Base-by-base conservation (phyloP, 1,140 invertebrate species). In the Dysdera silvatica region DNA sequence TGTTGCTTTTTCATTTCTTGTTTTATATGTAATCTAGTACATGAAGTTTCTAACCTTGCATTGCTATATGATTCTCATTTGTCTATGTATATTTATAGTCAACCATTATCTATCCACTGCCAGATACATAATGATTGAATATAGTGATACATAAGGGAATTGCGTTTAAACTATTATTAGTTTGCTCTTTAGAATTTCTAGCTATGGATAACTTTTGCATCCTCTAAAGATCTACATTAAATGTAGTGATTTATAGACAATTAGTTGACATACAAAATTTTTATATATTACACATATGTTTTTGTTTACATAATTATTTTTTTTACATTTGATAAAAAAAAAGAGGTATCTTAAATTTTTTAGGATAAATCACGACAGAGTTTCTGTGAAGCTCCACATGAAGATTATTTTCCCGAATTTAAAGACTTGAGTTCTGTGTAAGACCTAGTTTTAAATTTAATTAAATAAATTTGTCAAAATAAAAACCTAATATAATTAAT, bases 321-420 rank as follows among this genome's bases (percentile, higher is more conserved):
- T 54, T 32, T 54, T 35, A 14, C 12, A 32, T n/a, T 54, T 16
- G 18, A 35, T 7, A 26, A 23, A 31, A 33, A 20, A 55, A 24
- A 23, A 31, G 40, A 16, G 40, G 2, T 12, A 41, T 60, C 54
- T 31, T n/a, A 16, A 53, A 20, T 33, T 33, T 35, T 61, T 35
- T 47, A 71, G 70, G 81, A 83, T 70, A 77, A 78, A 66, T 58
- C 71, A 16, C 80, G 78, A 66, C 83, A 85, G 67, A 76, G 76
- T 53, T 85, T 81, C 67, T 77, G 76, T 48, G 83, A 76, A 65
- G 51, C 67, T n/a, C 35, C 64, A 29, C 58, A 63, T 37, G 77
- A 81, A 53, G 80, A 80, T 65, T 77, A 76, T 70, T 85, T 84
- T 72, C 82, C 83, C 7, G 84, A 85, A 69, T 79, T 85, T 61